Base-by-base conservation (phyloP, 2,113 vertebrate species). In the Odontophorus gujanensis region DNA sequence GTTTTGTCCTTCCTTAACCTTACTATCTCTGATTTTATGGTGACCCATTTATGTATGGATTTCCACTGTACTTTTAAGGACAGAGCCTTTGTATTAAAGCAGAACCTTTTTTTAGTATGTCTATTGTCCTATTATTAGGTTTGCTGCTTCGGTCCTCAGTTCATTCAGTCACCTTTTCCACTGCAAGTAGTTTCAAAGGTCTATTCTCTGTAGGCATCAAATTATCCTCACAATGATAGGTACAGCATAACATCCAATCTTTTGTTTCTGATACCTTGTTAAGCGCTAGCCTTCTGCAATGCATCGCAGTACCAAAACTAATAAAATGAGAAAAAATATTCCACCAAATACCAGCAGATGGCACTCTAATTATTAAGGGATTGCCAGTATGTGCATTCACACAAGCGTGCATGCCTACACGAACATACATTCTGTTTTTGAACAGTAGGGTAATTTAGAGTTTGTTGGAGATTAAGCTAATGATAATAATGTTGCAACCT, bases 321-420 rank as follows among this genome's bases (percentile, higher is more conserved):
- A 1, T 3, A 26, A 15, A 5, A 72, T 9, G 21, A 0, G 1
- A 11, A 43, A n/a, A 32, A 20, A 4, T 22, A 18, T 9, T 17
- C 67, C 3, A 16, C 15, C 47, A 1, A 14, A 2, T 9, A 30
- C 55, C 80, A 7, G 82, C 43, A 94, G 92, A 18, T 93, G 92
- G 58, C 73, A 24, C 6, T 26, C 63, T 30, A 25, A 34, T 42
- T 55, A 20, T 77, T 16, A 61, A 5, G 18, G 2, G 45, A 18
- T 43, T 15, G 11, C 30, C 1, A 2, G 0, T 1, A 9, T 0
- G 10, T 43, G 6, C 20, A 0, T 15, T 30, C 73, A 1, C 1
- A 0, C 34, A 3, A 2, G 40, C 5, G 4, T 4, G 24, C 4
- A 0, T 4, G 8, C 26, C 1, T 3, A 0, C 2, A 12, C 11